Evolutionary conservation across 2,113 vertebrate genomes (phyloP), one percentile per base, ranked within the genome.

Genomic region (Microtus richardsoni): DNA sequence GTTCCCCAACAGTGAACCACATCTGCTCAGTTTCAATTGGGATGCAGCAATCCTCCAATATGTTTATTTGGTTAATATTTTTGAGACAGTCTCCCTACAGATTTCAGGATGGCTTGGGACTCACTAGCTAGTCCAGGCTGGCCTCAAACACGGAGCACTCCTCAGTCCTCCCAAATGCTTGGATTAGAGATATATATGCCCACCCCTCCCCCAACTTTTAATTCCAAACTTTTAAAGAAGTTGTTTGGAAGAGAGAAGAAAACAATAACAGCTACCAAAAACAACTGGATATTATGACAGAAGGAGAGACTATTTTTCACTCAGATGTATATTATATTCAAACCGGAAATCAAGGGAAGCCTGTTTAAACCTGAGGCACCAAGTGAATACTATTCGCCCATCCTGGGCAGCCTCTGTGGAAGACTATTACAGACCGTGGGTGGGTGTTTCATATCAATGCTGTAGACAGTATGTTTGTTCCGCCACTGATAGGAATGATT

Each of bases 401-500:
- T 11, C 30, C 22, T 94, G 97, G 8, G 1, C 66, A 94, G 84
- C 9, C 83, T 22, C 41, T 17, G 93, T 92, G 91, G 64, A 91
- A 97, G 95, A 88, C 85, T 73, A 75, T 47, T n/a, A 36, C 4
- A 9, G 95, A 54, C 90, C 94, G 58, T 14, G 71, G 21, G 33
- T 54, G 77, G 74, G 28, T 36, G 49, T 3, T 79, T 26, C 58
- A 30, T 21, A 54, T 21, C 62, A 8, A 54, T 33, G 54, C 17
- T n/a, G 22, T 19, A 24, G 28, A 24, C 14, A 26, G 1, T 13
- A 17, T 49, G 58, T 41, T 66, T 92, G 93, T 92, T 82, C 96
- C 49, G 94, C 91, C 95, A 84, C 73, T 90, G 1, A 91, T 88
- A 7, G 49, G 39, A 97, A 62, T 94, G 41, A 60, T 80, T 97